Evolutionary conservation across 2,888 invertebrate genomes (phyloP).

Genomic region (Troglohyphantes excavatus): DNA sequence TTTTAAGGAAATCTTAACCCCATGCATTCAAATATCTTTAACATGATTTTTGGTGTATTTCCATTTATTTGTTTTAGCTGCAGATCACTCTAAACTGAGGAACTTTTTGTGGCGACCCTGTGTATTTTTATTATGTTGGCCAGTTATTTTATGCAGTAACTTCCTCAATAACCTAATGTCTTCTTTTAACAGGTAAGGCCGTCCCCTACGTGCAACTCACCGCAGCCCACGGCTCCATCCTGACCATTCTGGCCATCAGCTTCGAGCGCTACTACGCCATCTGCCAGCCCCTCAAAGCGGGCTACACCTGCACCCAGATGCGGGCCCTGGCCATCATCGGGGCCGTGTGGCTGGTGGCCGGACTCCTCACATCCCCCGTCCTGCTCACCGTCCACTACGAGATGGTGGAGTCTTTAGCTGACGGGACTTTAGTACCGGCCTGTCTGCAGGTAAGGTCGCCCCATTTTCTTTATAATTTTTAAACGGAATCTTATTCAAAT

Average conservation of each 20-base stretch:
- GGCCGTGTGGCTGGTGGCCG: conserved; percentile 82
- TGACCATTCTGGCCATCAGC: conserved; percentile 96
- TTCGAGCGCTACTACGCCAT: conserved; percentile 94
- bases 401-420: conserved; percentile 87
- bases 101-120: no score
- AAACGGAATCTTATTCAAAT: no score
- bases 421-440: conserved; percentile 88
- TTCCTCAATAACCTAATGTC: no score
- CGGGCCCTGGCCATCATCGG: conserved; percentile 82
- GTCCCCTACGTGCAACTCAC: conserved; percentile 96
- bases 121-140: no score
- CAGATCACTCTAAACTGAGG: no score
- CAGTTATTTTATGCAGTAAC: no score
- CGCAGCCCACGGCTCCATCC: conserved; percentile 94
- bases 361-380: conserved; percentile 87
- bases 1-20: no score
- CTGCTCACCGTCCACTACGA: conserved; percentile 86
- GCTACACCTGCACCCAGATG: conserved; percentile 82
- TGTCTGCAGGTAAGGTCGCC: no score
- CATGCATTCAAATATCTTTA: no score
- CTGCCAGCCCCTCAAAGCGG: conserved; percentile 93
- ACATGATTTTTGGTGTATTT: no score
- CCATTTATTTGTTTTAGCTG: no score
- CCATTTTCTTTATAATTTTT: no score
- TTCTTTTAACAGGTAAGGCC: conserved; percentile 90